phyloP scores from a whole-genome alignment of 2,797 vertebrate genomes.

The Pelochelys cantorii region DNA sequence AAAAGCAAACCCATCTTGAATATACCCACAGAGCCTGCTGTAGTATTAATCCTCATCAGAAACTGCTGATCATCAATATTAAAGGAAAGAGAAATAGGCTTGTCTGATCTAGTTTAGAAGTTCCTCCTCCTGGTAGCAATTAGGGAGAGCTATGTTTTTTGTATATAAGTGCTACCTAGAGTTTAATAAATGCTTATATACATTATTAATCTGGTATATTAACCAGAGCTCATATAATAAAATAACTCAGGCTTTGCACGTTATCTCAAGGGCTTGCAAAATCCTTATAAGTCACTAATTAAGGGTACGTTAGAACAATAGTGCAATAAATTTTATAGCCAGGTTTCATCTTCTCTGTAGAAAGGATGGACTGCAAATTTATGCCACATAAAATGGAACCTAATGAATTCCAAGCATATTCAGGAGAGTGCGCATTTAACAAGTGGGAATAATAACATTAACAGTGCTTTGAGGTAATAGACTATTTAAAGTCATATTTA shows the following conservation, averaged over 20 bases:
- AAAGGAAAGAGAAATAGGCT: not conserved
- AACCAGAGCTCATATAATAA: constrained; percentile 58
- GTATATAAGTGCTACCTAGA: constrained; percentile 51
- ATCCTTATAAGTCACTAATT: constrained; percentile 72
- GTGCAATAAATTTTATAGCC: constrained; percentile 72
- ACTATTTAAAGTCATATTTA: constrained; percentile 78
- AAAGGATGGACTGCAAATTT: constrained; percentile 73
- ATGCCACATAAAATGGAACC: constrained; percentile 75
- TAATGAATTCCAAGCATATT: constrained; percentile 77
- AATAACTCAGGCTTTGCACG: constrained; percentile 58
- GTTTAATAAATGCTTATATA: constrained; percentile 62
- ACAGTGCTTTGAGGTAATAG: constrained; percentile 67
- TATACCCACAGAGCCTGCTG: not conserved
- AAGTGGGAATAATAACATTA: constrained; percentile 76
- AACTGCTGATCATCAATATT: constrained; percentile 2
- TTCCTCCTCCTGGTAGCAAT: constrained; percentile 41
- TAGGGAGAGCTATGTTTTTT: constrained; percentile 14
- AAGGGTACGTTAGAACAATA: constrained; percentile 62
- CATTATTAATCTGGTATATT: constrained; percentile 67
- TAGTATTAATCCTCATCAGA: not conserved
- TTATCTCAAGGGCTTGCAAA: constrained; percentile 61
- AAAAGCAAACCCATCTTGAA: not conserved
- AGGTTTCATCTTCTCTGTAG: constrained; percentile 74
- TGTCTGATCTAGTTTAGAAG: constrained; percentile 45
- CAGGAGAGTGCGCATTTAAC: constrained; percentile 61